phyloP scores from a whole-genome alignment of 2,797 vertebrate genomes.

The Gymnothorax javanicus region DNA sequence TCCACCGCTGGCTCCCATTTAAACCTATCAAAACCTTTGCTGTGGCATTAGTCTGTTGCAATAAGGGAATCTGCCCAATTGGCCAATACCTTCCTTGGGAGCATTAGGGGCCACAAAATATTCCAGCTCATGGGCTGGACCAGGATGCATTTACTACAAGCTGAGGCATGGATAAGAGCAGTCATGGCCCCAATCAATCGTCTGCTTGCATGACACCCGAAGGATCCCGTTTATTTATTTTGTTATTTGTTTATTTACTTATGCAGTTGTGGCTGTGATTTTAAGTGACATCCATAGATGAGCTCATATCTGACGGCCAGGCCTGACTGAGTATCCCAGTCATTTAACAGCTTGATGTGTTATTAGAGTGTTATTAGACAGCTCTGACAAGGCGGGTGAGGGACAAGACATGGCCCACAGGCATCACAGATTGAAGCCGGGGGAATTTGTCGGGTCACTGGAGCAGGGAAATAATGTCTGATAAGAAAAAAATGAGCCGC shows the following conservation, averaged over 20 bases:
- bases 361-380: slow-evolving; percentile 38
- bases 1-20: neutral
- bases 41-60: neutral
- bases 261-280: neutral
- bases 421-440: slow-evolving; percentile 27
- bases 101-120: neutral
- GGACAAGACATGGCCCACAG: slow-evolving; percentile 28
- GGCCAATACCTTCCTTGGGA: neutral
- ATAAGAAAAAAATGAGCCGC: slow-evolving; percentile 49
- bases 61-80: neutral
- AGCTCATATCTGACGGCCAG: neutral
- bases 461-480: slow-evolving; percentile 51
- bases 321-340: neutral
- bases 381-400: slow-evolving; percentile 22
- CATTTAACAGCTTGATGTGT: slow-evolving; percentile 25
- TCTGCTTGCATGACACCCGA: neutral
- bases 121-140: too few species aligned
- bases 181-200: neutral
- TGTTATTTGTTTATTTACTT: neutral
- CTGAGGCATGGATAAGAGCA: too few species aligned
- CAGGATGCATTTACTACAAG: too few species aligned
- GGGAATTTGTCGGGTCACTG: slow-evolving; percentile 48
- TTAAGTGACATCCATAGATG: neutral
- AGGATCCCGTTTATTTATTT: neutral
- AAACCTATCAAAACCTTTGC: neutral